phyloP scores from a whole-genome alignment of 1,140 invertebrate species.

The Formica exsecta region DNA sequence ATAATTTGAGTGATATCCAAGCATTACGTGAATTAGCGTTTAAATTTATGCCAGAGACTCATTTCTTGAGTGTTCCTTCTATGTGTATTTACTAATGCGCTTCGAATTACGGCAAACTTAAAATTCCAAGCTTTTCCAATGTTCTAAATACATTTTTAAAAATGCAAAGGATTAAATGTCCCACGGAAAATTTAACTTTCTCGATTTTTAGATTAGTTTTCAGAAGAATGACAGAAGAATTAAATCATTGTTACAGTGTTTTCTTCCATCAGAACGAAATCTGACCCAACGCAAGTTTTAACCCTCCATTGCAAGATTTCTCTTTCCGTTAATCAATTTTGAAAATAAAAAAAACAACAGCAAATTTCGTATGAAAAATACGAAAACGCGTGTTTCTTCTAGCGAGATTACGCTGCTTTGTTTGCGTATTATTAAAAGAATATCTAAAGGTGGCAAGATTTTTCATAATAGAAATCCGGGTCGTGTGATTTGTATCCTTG shows the following conservation, averaged over 20 bases:
- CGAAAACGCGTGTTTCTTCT: slow-evolving; percentile 1
- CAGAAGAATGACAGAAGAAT: background rate
- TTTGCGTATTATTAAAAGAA: background rate
- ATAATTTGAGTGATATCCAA: slow-evolving; percentile 3
- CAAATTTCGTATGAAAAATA: background rate
- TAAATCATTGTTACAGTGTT: background rate
- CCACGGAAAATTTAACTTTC: slow-evolving; percentile 2
- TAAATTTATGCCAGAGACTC: slow-evolving; percentile 6
- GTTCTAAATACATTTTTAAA: background rate
- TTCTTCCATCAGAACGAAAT: slow-evolving; percentile 24
- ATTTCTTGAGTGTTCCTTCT: slow-evolving; percentile 12
- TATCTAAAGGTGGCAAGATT: background rate
- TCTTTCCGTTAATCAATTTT: background rate
- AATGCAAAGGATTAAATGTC: slow-evolving; percentile 21
- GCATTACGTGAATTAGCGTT: slow-evolving; percentile 12
- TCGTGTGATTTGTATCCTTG: background rate
- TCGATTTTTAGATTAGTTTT: background rate
- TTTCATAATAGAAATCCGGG: background rate
- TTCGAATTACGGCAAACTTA: slow-evolving; percentile 14
- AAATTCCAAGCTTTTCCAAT: slow-evolving; percentile 18
- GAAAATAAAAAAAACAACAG: background rate
- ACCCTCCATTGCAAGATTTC: slow-evolving; percentile 36
- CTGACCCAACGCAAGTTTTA: slow-evolving; percentile 21
- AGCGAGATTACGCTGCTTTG: background rate
- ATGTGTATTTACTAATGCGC: background rate